Evolutionary conservation across 2,113 vertebrate genomes (phyloP), one percentile per base, ranked within the genome.

Genomic region (Catharus bicknelli): DNA sequence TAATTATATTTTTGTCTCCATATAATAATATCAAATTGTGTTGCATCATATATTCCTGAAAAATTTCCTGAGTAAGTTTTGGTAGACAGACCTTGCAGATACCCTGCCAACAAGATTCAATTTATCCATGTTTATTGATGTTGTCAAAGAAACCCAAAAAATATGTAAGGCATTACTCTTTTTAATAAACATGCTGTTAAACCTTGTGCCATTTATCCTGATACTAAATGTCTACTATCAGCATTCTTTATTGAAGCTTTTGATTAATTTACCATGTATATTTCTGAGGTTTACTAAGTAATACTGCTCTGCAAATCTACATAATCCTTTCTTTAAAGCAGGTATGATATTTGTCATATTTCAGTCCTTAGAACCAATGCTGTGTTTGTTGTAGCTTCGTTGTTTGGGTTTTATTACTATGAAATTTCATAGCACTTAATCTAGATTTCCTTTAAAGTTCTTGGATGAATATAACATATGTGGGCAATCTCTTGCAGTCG

Each of bases 71-170:
- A 3, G 38, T 32, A 58, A 61, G 50, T 72, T 50, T 68, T 84
- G 0, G 2, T 68, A 9, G 12, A 50, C 4, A 58, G 11, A 72
- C 3, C 2, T 57, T 21, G 4, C 20, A 62, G 17, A 29, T 58
- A 40, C 4, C 5, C 21, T 62, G 10, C 7, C 5, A 63, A 26
- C 8, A 72, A 54, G 34, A 63, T 54, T 13, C 9, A 8, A 36
- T 68, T 87, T 77, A 48, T 38, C 20, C 0, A 13, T 16, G 3
- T 7, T 66, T 91, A 72, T 1, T 27, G 11, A 45, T 54, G 6
- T 38, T 25, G 63, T 54, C 34, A 72, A 40, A 58, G 29, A 62
- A 72, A 22, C 13, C 7, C 1, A 3, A 57, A 57, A 79, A 89
- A 75, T 19, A 42, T 19, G 12, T 45, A 43, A 62, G 5, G 2